Base-by-base conservation (phyloP, 35 echinoderm and acorn worm genomes). In the Chiridota heheva region DNA sequence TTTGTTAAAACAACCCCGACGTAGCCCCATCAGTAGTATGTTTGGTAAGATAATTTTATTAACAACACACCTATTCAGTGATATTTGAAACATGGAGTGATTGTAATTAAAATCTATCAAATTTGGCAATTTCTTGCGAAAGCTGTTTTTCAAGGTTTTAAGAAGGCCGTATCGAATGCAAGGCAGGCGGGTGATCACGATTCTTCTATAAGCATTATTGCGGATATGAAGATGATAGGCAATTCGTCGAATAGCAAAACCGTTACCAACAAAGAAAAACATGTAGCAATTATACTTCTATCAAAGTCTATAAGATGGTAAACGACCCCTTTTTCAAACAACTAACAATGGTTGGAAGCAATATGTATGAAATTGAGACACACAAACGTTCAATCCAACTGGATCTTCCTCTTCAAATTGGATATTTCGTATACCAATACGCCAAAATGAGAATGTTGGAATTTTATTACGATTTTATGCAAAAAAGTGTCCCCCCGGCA, bases 381-480 rank as follows among this genome's bases (percentile, higher is more conserved):
- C 38, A 39, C 51, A 81, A 81, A 81, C 31, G 45, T 3, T 18
- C 20, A 12, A 53, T 87, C 30, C 35, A 69, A 16, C 18, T 81
- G 36, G 44, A 87, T 77, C 62, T 87, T 15, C 85, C 85, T 4
- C 4, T 86, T 29, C 84, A 86, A 63, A 86, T 86, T 64, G 84
- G 82, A 3, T 78, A 32, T 38, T 76, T 78, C 42, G 84, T 86
- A 3, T 78, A 86, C 30, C 82, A 85, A 60, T 63, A 74, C 29
- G 82, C 72, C 26, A 78, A 86, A 46, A 40, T 86, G 17, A 36
- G 85, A 36, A 87, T 87, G 84, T 40, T 86, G 16, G 34, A 86
- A 22, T 86, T 86, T 66, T 79, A 86, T 44, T 86, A 77, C 69
- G 82, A 86, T 30, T 86, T 86, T 43, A 46, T 86, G 53, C 4